Percentiles rank a stretch among this genome's conserved stretches.
Evolutionary conservation across 92 coral and sea anemone species (phyloP).

Genomic region (Siderastrea siderea): DNA sequence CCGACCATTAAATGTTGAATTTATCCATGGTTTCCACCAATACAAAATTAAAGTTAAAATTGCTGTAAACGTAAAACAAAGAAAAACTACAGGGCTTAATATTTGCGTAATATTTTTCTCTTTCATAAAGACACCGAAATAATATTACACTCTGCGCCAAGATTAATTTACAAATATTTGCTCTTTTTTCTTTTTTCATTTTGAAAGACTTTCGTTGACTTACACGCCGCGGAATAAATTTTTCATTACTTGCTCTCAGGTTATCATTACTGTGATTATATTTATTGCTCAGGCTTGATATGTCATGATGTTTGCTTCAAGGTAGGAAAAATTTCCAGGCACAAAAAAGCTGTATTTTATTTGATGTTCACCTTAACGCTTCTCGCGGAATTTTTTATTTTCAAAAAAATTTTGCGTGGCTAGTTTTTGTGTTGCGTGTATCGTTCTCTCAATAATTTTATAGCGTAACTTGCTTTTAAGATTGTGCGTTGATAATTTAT

Average conservation of each 20-base stretch:
- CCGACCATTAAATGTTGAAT: background rate
- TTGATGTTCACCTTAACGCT: background rate
- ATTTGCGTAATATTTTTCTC: background rate
- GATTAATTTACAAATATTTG: slow-evolving; percentile 20
- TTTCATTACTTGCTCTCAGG: slow-evolving; percentile 2
- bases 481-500: background rate
- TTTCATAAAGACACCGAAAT: slow-evolving; percentile 10
- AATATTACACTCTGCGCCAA: slow-evolving; percentile 6
- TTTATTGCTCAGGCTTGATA: background rate
- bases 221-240: slow-evolving; percentile 11
- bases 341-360: background rate
- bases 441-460: background rate
- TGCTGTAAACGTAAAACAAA: slow-evolving; percentile 13
- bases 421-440: background rate
- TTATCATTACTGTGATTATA: background rate
- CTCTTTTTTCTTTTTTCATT: background rate
- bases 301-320: background rate
- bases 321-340: background rate
- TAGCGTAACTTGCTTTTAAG: background rate
- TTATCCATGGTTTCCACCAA: background rate
- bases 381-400: background rate
- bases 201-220: slow-evolving; percentile 14
- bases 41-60: slow-evolving; percentile 20
- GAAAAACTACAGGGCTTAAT: slow-evolving; percentile 13
- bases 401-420: background rate